Percentiles rank a stretch among this genome's conserved stretches.
phyloP scores from a whole-genome alignment of 2,888 invertebrate genomes.

The Eutolmus rufibarbis region DNA sequence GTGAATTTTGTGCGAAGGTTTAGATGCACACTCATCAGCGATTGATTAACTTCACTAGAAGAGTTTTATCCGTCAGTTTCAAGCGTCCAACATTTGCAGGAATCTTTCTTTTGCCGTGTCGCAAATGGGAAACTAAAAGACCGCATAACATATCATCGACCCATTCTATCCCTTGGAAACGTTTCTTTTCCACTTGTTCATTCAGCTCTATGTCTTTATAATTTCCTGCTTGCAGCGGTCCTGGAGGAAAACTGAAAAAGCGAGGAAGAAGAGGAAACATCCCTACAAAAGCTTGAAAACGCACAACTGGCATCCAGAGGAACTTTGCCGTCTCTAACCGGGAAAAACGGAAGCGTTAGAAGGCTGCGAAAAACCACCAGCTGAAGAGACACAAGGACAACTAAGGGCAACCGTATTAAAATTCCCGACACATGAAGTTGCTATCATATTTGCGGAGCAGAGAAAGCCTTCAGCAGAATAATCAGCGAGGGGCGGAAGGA shows the following conservation, averaged over 20 bases:
- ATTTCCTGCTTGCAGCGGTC: conserved; percentile 9
- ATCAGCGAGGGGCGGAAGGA: not conserved
- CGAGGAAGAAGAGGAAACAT: not conserved
- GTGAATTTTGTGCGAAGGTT: not conserved
- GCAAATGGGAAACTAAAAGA: not conserved
- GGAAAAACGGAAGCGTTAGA: conserved; percentile 2
- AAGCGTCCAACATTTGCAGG: not conserved
- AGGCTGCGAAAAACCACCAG: not conserved
- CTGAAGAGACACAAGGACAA: not conserved
- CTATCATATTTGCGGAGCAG: not conserved
- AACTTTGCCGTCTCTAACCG: not conserved
- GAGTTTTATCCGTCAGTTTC: not conserved
- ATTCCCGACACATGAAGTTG: conserved; percentile 4
- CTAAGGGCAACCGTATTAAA: not conserved
- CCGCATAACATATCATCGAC: not conserved
- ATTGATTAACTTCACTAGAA: not conserved
- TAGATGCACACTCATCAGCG: not conserved
- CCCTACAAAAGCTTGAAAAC: not conserved
- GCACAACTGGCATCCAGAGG: not conserved
- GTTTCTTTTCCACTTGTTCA: not conserved
- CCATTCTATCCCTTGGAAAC: not conserved
- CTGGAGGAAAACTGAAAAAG: not conserved
- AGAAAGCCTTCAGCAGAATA: not conserved
- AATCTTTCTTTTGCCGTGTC: not conserved
- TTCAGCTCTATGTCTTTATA: conserved; percentile 4